A percentile compares a stretch with the other conserved stretches of the same genome.
phyloP scores from a whole-genome alignment of 2,113 vertebrate genomes.

The Lepus timidus region DNA sequence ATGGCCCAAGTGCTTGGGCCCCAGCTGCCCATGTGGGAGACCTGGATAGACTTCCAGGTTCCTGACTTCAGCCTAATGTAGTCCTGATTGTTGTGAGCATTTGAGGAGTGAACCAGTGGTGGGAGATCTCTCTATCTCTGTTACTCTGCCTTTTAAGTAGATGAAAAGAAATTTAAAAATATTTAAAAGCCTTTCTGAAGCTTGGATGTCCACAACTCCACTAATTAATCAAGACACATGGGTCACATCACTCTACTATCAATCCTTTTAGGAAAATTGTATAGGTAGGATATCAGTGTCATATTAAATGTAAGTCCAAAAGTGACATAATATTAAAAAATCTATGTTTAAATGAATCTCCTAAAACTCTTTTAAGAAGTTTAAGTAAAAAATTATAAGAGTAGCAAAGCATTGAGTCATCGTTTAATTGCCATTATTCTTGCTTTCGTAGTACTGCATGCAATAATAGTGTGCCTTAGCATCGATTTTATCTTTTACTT shows the following conservation, averaged over 20 bases:
- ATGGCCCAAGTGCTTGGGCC: too few species aligned
- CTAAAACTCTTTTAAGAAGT: background rate
- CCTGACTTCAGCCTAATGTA: too few species aligned
- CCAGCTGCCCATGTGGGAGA: too few species aligned
- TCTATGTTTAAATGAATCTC: background rate
- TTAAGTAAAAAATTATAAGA: conserved; percentile 6
- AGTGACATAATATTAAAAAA: background rate
- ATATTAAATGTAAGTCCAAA: background rate
- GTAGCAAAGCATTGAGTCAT: background rate
- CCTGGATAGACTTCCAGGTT: too few species aligned
- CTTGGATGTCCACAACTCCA: background rate
- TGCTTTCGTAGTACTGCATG: background rate
- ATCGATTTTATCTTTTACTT: background rate
- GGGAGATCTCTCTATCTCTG: too few species aligned
- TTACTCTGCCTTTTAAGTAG: too few species aligned
- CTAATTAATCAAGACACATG: background rate
- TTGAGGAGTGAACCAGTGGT: too few species aligned
- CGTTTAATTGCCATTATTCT: conserved; percentile 7
- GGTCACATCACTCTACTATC: background rate
- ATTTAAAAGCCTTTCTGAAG: background rate
- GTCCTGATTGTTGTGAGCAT: too few species aligned
- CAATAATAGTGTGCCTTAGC: background rate
- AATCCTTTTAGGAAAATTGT: conserved; percentile 7
- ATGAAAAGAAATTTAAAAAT: too few species aligned
- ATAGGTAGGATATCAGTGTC: background rate